These are phyloP conservation scores for Ichneumoninae sp. DNA, from an alignment of 2,888 invertebrate species.

Conservation along the genomic window DNA sequence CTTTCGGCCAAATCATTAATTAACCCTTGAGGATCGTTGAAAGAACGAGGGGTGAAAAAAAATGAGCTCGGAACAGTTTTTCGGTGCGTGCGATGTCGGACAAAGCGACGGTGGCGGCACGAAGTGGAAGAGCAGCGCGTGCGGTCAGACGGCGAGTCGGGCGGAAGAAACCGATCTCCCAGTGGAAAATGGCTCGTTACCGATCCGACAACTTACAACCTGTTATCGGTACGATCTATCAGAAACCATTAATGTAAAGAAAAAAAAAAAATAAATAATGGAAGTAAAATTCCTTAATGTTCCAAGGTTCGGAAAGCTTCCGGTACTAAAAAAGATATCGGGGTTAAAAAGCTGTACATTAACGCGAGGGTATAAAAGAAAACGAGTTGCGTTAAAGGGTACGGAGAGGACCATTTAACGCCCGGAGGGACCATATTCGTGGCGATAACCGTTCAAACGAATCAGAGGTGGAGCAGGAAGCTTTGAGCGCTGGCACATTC, in stretches of 20 bases:
- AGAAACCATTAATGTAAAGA: neutral
- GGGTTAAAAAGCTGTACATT: constrained; percentile 32
- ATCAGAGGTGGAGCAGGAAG: constrained; percentile 34
- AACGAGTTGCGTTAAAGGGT: constrained; percentile 53
- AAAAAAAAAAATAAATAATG: neutral
- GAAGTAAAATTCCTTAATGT: neutral
- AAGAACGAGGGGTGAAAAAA: neutral
- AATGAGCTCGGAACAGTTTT: neutral
- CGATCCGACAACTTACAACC: neutral
- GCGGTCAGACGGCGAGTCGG: constrained; percentile 13
- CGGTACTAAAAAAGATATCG: neutral
- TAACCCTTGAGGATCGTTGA: constrained; percentile 45
- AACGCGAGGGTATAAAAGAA: constrained; percentile 48
- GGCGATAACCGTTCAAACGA: constrained; percentile 56
- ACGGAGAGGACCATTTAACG: constrained; percentile 44
- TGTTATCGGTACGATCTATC: no score
- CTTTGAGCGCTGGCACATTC: constrained; percentile 19
- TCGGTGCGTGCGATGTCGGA: neutral
- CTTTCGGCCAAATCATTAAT: constrained; percentile 55
- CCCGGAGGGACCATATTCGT: constrained; percentile 53
- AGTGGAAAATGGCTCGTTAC: constrained; percentile 3
- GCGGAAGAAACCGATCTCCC: neutral
- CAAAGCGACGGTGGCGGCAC: neutral
- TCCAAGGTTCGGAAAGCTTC: constrained; percentile 3
- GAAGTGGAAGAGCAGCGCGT: constrained; percentile 28